Percentiles rank a stretch among this genome's conserved stretches.
phyloP scores from a whole-genome alignment of 2,888 invertebrate species.

The Syritta pipiens region DNA sequence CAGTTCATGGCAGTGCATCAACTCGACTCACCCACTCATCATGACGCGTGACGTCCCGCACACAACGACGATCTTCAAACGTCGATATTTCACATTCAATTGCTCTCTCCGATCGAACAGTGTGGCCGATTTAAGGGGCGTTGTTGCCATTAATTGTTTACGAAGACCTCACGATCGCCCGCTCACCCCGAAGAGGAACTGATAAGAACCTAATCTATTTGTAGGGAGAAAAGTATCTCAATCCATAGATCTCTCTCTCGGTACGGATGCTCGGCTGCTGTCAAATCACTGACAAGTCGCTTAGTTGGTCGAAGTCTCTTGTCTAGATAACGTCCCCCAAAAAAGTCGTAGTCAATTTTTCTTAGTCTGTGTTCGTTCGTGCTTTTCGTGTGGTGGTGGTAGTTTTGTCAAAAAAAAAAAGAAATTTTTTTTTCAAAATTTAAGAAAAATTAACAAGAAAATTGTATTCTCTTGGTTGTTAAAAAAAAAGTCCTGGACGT shows the following conservation, averaged over 20 bases:
- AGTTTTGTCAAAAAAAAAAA: constrained; percentile 41
- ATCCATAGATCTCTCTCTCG: constrained; percentile 22
- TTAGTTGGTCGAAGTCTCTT: constrained; percentile 79
- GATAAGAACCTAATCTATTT: constrained; percentile 62
- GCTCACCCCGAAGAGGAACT: constrained; percentile 17
- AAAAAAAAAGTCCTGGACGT: constrained; percentile 52
- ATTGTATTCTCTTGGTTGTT: constrained; percentile 19
- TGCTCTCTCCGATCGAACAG: not conserved
- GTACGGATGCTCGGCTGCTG: constrained; percentile 33
- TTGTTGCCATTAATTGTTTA: constrained; percentile 20
- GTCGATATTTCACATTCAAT: not conserved
- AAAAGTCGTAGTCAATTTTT: not conserved
- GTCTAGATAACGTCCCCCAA: constrained; percentile 77
- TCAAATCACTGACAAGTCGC: constrained; percentile 52
- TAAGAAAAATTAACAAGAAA: not conserved
- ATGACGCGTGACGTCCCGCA: too few relatives aligned
- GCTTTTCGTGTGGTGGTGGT: constrained; percentile 55
- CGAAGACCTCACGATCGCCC: constrained; percentile 1
- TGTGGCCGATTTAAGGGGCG: not conserved
- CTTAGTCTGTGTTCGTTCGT: constrained; percentile 59
- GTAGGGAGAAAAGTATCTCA: constrained; percentile 8
- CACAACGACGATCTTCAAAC: not conserved
- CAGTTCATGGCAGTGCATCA: not conserved
- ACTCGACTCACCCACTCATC: too few relatives aligned
- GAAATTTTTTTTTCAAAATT: not conserved